Conservation (phyloP, 2,797 vertebrate genomes). For the Clarias platycephalus region DNA sequence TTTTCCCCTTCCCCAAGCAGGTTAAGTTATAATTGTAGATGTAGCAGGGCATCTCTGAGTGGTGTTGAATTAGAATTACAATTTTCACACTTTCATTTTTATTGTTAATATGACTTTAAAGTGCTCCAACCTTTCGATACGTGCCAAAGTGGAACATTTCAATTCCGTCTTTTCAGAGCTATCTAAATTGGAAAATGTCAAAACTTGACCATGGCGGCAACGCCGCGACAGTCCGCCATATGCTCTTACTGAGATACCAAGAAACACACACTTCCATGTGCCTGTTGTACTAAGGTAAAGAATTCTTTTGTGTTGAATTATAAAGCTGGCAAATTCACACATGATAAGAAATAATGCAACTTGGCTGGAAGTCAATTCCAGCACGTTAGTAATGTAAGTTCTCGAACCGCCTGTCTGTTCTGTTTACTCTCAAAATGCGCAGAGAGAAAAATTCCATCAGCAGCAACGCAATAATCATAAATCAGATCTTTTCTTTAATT, state of each 20-base stretch:
- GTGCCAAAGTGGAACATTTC: not conserved
- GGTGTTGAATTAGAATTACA: not conserved
- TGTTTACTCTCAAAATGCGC: not conserved
- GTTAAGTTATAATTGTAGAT: not conserved
- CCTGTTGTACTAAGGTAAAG: not conserved
- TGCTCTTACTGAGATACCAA: not conserved
- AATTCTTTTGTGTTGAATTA: not conserved
- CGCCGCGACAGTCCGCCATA: not conserved
- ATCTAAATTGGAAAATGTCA: not conserved
- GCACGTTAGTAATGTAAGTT: not conserved
- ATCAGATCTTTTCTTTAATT: constrained; percentile 10
- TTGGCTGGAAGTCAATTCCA: constrained; percentile 27
- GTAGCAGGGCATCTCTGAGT: not conserved
- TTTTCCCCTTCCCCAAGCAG: not conserved
- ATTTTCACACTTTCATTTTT: not conserved
- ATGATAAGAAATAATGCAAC: constrained; percentile 13
- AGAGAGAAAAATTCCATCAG: not conserved
- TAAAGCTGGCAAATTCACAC: not conserved
- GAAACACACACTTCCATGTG: not conserved
- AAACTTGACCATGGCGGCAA: not conserved
- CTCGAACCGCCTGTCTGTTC: not conserved
- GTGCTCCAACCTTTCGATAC: not conserved
- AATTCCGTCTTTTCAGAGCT: not conserved
- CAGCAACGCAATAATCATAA: not conserved
- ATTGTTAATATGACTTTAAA: not conserved